Evolutionary conservation across 2,113 vertebrate genomes (phyloP).

Genomic region (Laterallus jamaicensis): DNA sequence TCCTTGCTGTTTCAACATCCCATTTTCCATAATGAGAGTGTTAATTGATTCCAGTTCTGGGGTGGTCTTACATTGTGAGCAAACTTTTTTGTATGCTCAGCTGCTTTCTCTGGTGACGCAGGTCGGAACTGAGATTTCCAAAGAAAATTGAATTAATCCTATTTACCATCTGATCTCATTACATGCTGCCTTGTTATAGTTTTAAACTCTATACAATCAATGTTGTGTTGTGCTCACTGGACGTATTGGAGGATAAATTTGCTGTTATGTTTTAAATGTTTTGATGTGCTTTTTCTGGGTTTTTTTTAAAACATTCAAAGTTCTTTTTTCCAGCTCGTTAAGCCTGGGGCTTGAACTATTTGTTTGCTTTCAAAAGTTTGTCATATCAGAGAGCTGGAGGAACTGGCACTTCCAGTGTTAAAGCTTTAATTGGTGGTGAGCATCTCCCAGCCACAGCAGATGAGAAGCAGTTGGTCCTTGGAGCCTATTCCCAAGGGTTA

Average conservation of each 20-base stretch:
- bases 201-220: background rate
- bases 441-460: constrained; percentile 12
- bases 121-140: background rate
- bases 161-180: constrained; percentile 12
- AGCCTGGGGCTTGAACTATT: background rate
- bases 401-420: background rate
- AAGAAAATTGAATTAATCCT: constrained; percentile 4
- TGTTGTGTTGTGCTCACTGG: background rate
- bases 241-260: background rate
- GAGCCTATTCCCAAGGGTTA: background rate
- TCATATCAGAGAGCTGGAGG: background rate
- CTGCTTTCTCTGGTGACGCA: background rate
- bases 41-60: constrained; percentile 6
- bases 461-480: background rate
- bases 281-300: background rate
- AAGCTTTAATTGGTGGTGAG: constrained; percentile 20
- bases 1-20: constrained; percentile 23
- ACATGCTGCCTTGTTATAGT: background rate
- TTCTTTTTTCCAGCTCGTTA: background rate
- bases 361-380: background rate
- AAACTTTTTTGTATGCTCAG: constrained; percentile 26
- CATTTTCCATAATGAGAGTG: background rate
- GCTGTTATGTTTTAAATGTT: background rate
- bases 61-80: background rate
- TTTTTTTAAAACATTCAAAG: background rate